Evolutionary conservation across 2,797 vertebrate genomes (phyloP).

Genomic region (Paedocypris micromegethes): DNA sequence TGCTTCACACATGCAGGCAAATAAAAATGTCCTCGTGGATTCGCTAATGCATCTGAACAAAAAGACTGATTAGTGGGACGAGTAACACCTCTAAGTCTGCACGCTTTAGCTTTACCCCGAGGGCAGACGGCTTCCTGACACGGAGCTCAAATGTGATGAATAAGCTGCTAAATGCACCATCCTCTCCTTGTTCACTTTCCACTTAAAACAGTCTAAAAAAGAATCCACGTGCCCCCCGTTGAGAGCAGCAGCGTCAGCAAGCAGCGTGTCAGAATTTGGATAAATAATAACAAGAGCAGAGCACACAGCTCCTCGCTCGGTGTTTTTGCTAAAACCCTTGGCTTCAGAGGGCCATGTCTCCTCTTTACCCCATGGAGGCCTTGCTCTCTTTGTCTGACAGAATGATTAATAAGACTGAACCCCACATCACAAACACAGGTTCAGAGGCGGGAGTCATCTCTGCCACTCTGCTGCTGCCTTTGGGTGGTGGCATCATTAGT

Average conservation of each 20-base stretch:
- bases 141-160: conserved; percentile 66
- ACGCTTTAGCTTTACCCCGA: neutral
- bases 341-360: conserved; percentile 61
- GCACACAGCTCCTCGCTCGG: conserved; percentile 56
- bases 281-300: conserved; percentile 65
- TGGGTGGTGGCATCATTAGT: conserved; percentile 40
- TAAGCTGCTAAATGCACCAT: conserved; percentile 68
- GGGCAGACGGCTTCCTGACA: conserved; percentile 58
- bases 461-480: conserved; percentile 29
- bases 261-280: conserved; percentile 48
- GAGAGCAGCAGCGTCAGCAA: conserved; percentile 49
- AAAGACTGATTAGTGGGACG: neutral
- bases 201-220: conserved; percentile 68
- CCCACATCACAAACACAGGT: conserved; percentile 73
- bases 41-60: conserved; percentile 1
- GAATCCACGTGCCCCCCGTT: conserved; percentile 54
- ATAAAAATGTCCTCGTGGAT: neutral
- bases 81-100: neutral
- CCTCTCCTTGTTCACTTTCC: conserved; percentile 66
- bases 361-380: conserved; percentile 65
- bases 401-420: conserved; percentile 75
- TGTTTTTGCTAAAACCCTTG: conserved; percentile 57
- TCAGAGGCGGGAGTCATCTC: conserved; percentile 53
- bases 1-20: neutral
- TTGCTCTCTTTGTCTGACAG: conserved; percentile 74